A percentile compares a stretch with the other conserved stretches of the same genome.
These are phyloP conservation scores for Agrilus mali DNA, from an alignment of 2,888 invertebrate genomes.

Conservation along the genomic window DNA sequence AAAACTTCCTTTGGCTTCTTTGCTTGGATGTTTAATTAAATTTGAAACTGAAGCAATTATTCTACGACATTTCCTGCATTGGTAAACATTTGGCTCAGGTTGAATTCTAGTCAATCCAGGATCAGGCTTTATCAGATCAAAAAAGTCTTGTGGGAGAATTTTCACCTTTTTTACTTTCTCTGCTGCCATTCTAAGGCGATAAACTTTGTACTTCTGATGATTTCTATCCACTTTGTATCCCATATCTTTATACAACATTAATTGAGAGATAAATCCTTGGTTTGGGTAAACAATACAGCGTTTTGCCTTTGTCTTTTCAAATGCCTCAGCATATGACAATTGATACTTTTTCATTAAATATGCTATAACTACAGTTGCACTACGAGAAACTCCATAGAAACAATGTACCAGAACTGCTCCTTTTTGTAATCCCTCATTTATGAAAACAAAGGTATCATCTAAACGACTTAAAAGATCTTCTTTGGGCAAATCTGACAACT, in stretches of 20 bases:
- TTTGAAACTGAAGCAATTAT: constrained; percentile 72
- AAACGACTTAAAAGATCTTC: constrained; percentile 74
- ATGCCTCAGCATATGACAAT: constrained; percentile 60
- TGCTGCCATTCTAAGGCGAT: constrained; percentile 65
- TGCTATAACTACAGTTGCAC: constrained; percentile 76
- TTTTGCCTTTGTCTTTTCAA: constrained; percentile 53
- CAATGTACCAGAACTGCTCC: constrained; percentile 79
- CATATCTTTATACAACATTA: constrained; percentile 71
- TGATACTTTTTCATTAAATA: constrained; percentile 77
- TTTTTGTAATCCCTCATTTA: constrained; percentile 49
- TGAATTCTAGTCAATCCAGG: constrained; percentile 58
- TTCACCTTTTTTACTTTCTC: constrained; percentile 72
- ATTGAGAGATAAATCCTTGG: constrained; percentile 65
- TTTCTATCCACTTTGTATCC: constrained; percentile 54
- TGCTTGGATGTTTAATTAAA: constrained; percentile 57
- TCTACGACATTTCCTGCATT: constrained; percentile 69
- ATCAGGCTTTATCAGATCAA: constrained; percentile 67
- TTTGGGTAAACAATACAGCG: constrained; percentile 67
- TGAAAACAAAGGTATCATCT: constrained; percentile 65
- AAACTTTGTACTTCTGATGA: constrained; percentile 60
- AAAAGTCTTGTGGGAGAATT: constrained; percentile 67
- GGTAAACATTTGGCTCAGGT: constrained; percentile 73
- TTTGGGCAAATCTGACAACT: constrained; percentile 72
- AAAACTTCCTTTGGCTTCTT: constrained; percentile 23
- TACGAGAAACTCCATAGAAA: constrained; percentile 83